Conservation (phyloP, 2,888 invertebrate species). For the Sinodicranocentrus sp. region DNA sequence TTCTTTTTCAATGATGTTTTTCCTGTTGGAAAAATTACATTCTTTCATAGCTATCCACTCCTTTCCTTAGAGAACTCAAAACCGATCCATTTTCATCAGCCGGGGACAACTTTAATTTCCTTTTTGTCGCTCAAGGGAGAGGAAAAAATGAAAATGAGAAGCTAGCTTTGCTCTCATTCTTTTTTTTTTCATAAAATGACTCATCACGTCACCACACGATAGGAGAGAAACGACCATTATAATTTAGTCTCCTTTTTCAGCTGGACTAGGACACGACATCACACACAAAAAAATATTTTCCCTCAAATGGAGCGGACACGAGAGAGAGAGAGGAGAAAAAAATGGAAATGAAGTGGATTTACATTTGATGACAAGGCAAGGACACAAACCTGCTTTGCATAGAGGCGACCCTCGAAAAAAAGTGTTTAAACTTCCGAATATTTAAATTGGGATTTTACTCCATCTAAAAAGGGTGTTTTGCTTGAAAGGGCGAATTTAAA, state of each 20-base stretch:
- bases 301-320: conserved; percentile 43
- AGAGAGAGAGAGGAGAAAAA: background rate
- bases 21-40: too few species aligned
- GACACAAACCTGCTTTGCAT: too few species aligned
- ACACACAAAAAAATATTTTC: conserved; percentile 19
- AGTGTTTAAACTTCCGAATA: background rate
- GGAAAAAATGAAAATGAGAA: too few species aligned
- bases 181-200: too few species aligned
- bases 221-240: too few species aligned
- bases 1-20: too few species aligned
- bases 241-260: background rate
- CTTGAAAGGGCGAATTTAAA: background rate
- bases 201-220: too few species aligned
- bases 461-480: conserved; percentile 9
- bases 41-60: too few species aligned
- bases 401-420: too few species aligned
- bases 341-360: conserved; percentile 24
- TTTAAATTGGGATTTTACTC: too few species aligned
- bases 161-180: too few species aligned
- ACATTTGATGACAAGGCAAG: conserved; percentile 2
- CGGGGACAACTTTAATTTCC: conserved; percentile 48
- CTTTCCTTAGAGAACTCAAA: background rate
- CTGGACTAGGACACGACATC: background rate
- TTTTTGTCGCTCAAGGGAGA: conserved; percentile 32
- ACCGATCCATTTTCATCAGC: conserved; percentile 44